phyloP scores from a whole-genome alignment of 2,797 vertebrate species.

The Odontamblyopus rebecca region DNA sequence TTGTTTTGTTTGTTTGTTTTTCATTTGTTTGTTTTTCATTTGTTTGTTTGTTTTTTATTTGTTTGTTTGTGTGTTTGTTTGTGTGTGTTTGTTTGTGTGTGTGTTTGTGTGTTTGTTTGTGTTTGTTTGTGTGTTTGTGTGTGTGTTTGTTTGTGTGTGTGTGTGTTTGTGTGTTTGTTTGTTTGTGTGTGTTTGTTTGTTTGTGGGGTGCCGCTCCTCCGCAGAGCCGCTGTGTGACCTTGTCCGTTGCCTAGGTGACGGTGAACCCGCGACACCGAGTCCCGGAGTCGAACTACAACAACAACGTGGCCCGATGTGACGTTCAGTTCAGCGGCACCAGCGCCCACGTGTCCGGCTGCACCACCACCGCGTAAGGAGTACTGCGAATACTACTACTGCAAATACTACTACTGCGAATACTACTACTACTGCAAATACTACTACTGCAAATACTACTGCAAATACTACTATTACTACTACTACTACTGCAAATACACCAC shows the following conservation, averaged over 20 bases:
- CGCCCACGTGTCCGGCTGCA: slow-evolving; percentile 76
- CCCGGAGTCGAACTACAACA: slow-evolving; percentile 79
- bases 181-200: slow-evolving; percentile 52
- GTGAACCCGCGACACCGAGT: slow-evolving; percentile 82
- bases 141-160: background rate
- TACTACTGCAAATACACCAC: no score
- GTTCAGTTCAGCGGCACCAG: slow-evolving; percentile 78
- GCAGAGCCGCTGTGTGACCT: no score
- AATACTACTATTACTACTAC: no score
- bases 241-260: slow-evolving; percentile 68
- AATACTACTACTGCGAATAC: background rate
- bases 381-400: no score
- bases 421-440: no score
- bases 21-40: no score
- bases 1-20: no score
- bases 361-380: slow-evolving; percentile 65
- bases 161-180: slow-evolving; percentile 50
- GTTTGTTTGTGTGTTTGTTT: no score
- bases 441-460: no score
- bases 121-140: background rate
- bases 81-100: no score
- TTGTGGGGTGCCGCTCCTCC: background rate
- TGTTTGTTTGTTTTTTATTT: no score
- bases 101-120: slow-evolving; percentile 63
- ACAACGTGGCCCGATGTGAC: slow-evolving; percentile 81